Conservation (phyloP, 2,113 vertebrate species). For the Ranitomeya variabilis region DNA sequence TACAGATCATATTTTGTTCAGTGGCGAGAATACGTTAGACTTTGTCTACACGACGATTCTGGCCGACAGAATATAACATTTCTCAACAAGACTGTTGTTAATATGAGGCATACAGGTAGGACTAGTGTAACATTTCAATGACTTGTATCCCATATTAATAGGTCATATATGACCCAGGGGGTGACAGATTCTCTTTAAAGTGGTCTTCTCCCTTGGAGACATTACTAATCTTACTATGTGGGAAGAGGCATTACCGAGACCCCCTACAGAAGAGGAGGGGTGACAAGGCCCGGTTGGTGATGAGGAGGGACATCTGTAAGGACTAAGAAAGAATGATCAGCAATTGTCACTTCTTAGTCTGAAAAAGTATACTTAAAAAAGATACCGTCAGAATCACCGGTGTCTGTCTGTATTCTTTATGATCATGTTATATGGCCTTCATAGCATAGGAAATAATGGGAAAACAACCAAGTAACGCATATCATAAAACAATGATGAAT, state of each 20-base stretch:
- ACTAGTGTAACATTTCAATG: too few relatives aligned
- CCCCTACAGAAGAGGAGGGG: not conserved
- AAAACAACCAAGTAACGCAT: slow-evolving; percentile 49
- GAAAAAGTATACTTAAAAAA: not conserved
- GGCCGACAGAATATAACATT: too few relatives aligned
- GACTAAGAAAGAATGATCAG: not conserved
- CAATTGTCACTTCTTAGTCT: not conserved
- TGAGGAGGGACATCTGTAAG: not conserved
- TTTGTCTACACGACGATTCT: too few relatives aligned
- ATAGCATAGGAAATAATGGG: slow-evolving; percentile 54
- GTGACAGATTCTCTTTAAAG: not conserved
- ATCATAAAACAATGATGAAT: slow-evolving; percentile 58
- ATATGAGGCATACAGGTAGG: too few relatives aligned
- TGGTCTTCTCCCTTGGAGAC: not conserved
- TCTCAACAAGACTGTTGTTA: too few relatives aligned
- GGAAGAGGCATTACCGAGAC: not conserved
- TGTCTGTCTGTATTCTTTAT: slow-evolving; percentile 48
- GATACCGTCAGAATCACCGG: slow-evolving; percentile 21
- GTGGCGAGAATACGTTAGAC: too few relatives aligned
- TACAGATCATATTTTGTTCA: too few relatives aligned
- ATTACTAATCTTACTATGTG: not conserved
- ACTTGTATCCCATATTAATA: too few relatives aligned
- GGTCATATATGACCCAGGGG: too few relatives aligned
- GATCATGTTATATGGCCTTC: slow-evolving; percentile 45
- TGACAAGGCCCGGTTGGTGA: not conserved